These are phyloP conservation scores for Napeogenes inachia DNA, from an alignment of 2,888 invertebrate genomes.

Conservation along the genomic window DNA sequence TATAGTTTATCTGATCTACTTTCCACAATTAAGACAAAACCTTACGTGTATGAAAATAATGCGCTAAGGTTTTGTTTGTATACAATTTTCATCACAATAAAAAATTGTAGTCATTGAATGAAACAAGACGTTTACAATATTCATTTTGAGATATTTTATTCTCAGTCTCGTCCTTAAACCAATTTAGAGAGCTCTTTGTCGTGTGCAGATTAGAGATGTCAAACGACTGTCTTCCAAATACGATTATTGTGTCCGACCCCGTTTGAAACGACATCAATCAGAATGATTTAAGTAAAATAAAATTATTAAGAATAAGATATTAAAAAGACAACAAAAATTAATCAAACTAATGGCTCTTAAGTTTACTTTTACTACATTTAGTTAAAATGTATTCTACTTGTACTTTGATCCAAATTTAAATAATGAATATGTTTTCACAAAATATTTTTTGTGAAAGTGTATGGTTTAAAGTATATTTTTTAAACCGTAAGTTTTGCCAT, in stretches of 20 bases:
- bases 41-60: too few species aligned
- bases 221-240: conserved; percentile 23
- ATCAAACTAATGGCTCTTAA: too few species aligned
- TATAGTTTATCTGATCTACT: too few species aligned
- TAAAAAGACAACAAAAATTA: too few species aligned
- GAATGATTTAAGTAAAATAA: conserved; percentile 6
- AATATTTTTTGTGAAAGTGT: not conserved
- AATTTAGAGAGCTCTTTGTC: conserved; percentile 22
- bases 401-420: conserved; percentile 1
- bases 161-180: conserved; percentile 13
- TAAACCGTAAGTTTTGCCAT: not conserved
- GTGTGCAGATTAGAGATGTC: conserved; percentile 25
- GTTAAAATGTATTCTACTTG: not conserved
- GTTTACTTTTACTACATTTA: too few species aligned
- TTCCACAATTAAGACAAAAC: too few species aligned
- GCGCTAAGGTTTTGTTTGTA: not conserved
- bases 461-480: not conserved
- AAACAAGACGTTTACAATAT: not conserved
- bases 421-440: not conserved
- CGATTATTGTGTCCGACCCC: conserved; percentile 17
- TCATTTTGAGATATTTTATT: conserved; percentile 9
- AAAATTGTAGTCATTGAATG: not conserved
- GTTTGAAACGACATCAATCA: conserved; percentile 13
- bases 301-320: not conserved
- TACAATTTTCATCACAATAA: not conserved